Conservation (phyloP, 2,888 invertebrate genomes). For the Drosophila mimica region DNA sequence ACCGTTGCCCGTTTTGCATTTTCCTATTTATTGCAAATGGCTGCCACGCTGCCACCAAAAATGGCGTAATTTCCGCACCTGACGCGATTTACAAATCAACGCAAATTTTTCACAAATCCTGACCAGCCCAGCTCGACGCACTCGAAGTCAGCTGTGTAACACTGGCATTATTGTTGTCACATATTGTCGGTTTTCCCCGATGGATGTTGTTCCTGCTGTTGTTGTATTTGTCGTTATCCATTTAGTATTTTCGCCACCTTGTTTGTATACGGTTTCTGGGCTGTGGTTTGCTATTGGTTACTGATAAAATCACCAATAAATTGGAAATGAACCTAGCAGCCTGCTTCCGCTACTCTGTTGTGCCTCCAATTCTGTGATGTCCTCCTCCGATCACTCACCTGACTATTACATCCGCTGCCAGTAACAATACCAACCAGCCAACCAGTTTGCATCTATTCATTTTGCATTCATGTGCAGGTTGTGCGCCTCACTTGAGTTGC, state of each 20-base stretch:
- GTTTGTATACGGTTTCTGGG: constrained; percentile 37
- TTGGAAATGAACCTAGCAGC: constrained; percentile 58
- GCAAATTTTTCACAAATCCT: constrained; percentile 44
- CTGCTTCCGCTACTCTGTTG: constrained; percentile 1
- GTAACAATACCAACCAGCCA: not conserved
- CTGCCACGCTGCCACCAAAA: constrained; percentile 34
- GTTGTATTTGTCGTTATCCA: constrained; percentile 24
- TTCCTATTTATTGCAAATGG: constrained; percentile 62
- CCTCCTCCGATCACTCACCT: constrained; percentile 6
- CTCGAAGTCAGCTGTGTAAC: constrained; percentile 20
- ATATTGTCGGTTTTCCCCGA: not conserved
- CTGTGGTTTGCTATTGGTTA: constrained; percentile 61
- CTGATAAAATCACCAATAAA: constrained; percentile 68
- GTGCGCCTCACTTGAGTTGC: not conserved
- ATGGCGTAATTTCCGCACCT: constrained; percentile 62
- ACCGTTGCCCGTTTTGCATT: constrained; percentile 23
- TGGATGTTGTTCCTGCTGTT: constrained; percentile 1
- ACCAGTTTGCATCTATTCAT: not conserved
- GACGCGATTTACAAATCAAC: constrained; percentile 65
- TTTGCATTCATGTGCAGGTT: constrained; percentile 4
- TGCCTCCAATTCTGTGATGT: constrained; percentile 22
- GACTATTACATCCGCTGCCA: constrained; percentile 11
- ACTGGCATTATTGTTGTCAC: constrained; percentile 12
- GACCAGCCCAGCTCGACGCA: not conserved
- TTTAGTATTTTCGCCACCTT: constrained; percentile 39